Conservation (phyloP, 2,888 invertebrate species). For the Melieria omissa region DNA sequence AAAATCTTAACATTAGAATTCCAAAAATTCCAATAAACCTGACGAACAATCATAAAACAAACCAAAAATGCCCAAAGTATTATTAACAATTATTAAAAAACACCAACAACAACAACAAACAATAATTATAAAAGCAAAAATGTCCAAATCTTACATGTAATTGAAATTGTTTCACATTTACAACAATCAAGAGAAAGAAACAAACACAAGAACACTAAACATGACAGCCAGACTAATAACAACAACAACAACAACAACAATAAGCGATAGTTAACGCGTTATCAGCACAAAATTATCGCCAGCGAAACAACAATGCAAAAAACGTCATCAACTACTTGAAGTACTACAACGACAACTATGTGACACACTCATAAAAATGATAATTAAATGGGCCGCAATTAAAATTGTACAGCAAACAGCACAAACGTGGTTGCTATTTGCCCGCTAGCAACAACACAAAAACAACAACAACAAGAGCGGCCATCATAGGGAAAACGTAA, state of each 20-base stretch:
- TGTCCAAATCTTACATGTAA: conserved; percentile 36
- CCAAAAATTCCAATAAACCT: background rate
- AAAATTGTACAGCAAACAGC: conserved; percentile 48
- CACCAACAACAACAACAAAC: conserved; percentile 28
- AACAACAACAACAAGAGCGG: background rate
- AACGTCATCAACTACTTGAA: no score
- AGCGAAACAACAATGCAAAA: background rate
- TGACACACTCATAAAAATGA: conserved; percentile 21
- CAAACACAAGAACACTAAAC: background rate
- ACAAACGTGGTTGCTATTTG: no score
- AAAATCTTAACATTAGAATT: background rate
- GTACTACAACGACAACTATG: background rate
- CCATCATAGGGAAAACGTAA: background rate
- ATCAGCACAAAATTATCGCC: conserved; percentile 20
- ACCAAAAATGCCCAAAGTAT: background rate
- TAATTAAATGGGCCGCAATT: conserved; percentile 48
- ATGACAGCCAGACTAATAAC: conserved; percentile 3
- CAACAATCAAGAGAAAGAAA: conserved; percentile 14
- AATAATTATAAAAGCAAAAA: conserved; percentile 17
- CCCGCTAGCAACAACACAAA: no score
- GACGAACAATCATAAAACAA: background rate
- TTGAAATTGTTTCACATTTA: conserved; percentile 46
- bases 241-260: conserved; percentile 29
- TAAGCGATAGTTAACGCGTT: conserved; percentile 19
- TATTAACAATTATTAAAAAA: conserved; percentile 7